These are phyloP conservation scores for Salticus scenicus DNA, from an alignment of 2,888 invertebrate genomes.

Conservation along the genomic window DNA sequence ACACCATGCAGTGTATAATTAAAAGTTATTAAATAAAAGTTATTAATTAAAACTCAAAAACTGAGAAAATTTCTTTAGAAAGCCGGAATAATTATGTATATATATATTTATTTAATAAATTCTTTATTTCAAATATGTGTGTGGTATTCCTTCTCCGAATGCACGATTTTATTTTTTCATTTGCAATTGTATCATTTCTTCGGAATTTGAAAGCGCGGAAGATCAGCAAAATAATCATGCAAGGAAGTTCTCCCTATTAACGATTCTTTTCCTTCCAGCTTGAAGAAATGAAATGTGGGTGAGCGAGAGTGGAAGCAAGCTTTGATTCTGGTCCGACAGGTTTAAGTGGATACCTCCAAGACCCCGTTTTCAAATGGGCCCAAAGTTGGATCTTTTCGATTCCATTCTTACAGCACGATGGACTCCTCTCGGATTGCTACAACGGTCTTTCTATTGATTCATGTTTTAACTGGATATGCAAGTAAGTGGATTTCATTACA, in stretches of 20 bases:
- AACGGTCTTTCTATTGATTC: constrained; percentile 35
- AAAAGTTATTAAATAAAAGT: no score
- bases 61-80: no score
- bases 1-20: no score
- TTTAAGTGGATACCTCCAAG: constrained; percentile 47
- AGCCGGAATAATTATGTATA: no score
- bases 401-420: constrained; percentile 41
- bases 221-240: no score
- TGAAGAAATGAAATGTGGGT: constrained; percentile 15
- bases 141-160: no score
- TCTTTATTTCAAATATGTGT: no score
- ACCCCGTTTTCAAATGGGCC: constrained; percentile 43
- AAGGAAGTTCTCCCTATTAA: background rate
- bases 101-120: no score
- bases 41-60: no score
- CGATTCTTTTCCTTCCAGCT: constrained; percentile 1
- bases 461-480: constrained; percentile 22
- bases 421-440: constrained; percentile 47
- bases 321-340: constrained; percentile 60
- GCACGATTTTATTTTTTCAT: no score
- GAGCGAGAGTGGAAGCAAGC: constrained; percentile 39
- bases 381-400: constrained; percentile 23
- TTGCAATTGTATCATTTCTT: no score
- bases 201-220: no score
- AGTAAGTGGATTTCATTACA: constrained; percentile 29